Evolutionary conservation across 2,797 vertebrate genomes (phyloP).

Genomic region (Pseudocheirus occidentalis): DNA sequence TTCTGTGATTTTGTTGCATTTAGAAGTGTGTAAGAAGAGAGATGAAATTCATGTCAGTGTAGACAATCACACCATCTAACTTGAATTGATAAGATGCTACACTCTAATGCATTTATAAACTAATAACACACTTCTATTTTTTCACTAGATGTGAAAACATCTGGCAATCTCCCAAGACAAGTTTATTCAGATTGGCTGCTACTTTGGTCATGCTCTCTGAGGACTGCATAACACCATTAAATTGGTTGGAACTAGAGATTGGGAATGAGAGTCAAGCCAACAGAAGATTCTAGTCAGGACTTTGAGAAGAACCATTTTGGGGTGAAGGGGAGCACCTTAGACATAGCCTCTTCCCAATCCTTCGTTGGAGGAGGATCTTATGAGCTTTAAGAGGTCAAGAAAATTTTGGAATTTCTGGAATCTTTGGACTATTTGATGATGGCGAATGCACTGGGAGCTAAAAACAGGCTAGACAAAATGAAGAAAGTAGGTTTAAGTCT

Average conservation of each 20-base stretch:
- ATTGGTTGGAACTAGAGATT: not conserved
- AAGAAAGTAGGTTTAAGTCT: not conserved
- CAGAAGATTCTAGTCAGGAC: not conserved
- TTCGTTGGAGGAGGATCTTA: not conserved
- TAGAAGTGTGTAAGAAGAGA: not conserved
- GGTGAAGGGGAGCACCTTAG: not conserved
- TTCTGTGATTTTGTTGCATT: not conserved
- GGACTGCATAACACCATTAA: not conserved
- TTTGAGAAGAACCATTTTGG: not conserved
- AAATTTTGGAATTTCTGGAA: not conserved
- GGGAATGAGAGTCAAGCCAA: not conserved
- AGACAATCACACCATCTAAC: not conserved
- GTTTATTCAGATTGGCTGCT: not conserved
- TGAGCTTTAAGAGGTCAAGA: not conserved
- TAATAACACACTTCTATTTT: not conserved
- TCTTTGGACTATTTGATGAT: not conserved
- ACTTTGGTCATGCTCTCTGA: not conserved
- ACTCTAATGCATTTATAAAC: not conserved
- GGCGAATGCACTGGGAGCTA: not conserved
- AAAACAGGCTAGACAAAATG: not conserved
- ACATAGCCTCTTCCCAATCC: not conserved
- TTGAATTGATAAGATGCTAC: not conserved
- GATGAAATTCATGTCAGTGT: not conserved
- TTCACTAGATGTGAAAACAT: not conserved
- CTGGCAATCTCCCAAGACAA: not conserved